Conservation (phyloP, 2,888 invertebrate genomes). For the Oscheius myriophilus region DNA sequence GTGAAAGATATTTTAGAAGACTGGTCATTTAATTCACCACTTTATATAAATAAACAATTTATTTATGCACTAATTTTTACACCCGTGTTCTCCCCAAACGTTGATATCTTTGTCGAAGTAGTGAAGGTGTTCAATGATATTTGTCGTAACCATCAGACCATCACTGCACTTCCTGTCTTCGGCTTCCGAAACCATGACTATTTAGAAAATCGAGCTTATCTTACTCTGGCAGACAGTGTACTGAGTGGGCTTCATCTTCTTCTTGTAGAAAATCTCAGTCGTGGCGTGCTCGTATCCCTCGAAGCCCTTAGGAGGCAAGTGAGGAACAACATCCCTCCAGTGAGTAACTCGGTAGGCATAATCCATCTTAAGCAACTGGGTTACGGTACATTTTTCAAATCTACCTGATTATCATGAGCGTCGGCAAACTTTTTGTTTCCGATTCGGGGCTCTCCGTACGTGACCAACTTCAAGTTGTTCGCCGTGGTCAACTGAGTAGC, state of each 20-base stretch:
- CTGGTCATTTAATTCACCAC: too few species aligned
- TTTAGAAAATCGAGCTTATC: not conserved
- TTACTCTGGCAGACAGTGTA: constrained; percentile 25
- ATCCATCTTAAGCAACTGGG: not conserved
- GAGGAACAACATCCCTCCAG: constrained; percentile 55
- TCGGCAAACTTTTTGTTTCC: constrained; percentile 54
- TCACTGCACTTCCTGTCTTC: constrained; percentile 53
- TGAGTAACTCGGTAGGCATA: constrained; percentile 56
- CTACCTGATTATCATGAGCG: constrained; percentile 47
- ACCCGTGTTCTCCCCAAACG: constrained; percentile 54
- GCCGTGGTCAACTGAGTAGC: constrained; percentile 37
- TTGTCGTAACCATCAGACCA: constrained; percentile 51
- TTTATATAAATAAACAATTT: not conserved
- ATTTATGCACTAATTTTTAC: constrained; percentile 30
- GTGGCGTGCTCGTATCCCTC: constrained; percentile 56
- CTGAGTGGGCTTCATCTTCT: constrained; percentile 37
- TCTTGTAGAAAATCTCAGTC: constrained; percentile 50
- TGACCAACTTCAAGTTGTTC: constrained; percentile 48
- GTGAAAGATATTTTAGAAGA: too few species aligned
- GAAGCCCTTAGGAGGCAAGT: constrained; percentile 53
- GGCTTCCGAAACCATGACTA: constrained; percentile 32
- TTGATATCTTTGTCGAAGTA: constrained; percentile 56
- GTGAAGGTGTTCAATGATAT: constrained; percentile 60
- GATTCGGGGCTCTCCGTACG: constrained; percentile 60
- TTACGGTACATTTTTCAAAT: too few species aligned